phyloP scores from a whole-genome alignment of 2,797 vertebrate species.

The Poecile montanus region DNA sequence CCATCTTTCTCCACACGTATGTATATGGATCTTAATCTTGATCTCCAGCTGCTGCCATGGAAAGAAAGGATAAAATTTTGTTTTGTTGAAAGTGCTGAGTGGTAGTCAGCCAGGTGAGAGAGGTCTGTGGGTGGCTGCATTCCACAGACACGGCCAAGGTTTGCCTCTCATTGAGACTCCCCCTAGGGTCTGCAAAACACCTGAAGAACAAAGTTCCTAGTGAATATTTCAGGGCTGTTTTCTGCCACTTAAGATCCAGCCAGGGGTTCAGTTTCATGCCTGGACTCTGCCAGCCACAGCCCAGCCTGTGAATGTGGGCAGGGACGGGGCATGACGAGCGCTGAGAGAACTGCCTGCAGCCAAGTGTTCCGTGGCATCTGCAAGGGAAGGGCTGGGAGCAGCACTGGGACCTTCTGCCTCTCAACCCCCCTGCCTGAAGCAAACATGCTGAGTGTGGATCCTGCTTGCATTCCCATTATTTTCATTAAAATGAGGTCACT shows the following conservation, averaged over 20 bases:
- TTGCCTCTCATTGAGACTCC: neutral
- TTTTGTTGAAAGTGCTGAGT: neutral
- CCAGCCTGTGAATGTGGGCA: neutral
- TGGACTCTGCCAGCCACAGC: neutral
- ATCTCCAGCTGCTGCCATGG: neutral
- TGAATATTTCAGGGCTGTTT: neutral
- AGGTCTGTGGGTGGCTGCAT: neutral
- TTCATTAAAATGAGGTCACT: neutral
- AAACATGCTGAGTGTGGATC: neutral
- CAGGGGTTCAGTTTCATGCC: neutral
- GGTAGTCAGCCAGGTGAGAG: neutral
- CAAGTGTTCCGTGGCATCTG: accelerated
- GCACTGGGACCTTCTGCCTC: neutral
- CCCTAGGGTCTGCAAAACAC: neutral
- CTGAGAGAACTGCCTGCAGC: neutral
- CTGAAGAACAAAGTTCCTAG: neutral
- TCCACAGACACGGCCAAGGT: neutral
- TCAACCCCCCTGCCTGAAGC: neutral
- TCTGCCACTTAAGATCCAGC: neutral
- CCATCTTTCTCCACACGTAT: neutral
- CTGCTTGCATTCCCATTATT: neutral
- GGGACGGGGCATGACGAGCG: accelerated
- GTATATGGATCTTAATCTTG: neutral
- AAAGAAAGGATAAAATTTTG: neutral
- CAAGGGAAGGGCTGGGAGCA: neutral